Evolutionary conservation across 1,140 invertebrate genomes (phyloP), one percentile per base, ranked within the genome.

Genomic region (Holcopasites calliopsidis): DNA sequence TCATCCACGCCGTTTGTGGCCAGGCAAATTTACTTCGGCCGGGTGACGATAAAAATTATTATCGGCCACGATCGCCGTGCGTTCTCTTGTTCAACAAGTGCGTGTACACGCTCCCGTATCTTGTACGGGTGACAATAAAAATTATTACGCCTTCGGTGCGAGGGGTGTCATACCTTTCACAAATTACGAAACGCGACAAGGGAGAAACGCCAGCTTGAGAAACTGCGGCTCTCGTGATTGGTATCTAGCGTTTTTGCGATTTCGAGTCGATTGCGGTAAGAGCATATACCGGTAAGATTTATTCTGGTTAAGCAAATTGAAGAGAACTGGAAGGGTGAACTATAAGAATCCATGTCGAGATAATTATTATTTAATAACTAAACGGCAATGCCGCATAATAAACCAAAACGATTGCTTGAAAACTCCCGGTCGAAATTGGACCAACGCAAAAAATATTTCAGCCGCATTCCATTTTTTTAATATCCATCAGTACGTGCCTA

Each of bases 31-130:
- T 42, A 62, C 55, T 64, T 47, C 16, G 50, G 33, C 7, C 58
- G 62, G 5, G 47, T 60, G 66, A 64, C 55, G 57, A 72, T 65
- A 72, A 77, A 72, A 77, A 76, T 71, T 57, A 74, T 80, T 71
- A 80, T 80, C 79, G 57, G 57, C 13, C 16, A 31, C 42, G 40
- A 77, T 72, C 66, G 38, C 68, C 65, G 55, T 50, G 47, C n/a
- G 49, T 31, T 4, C 42, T 49, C 55, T 21, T 49, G n/a, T 55
- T 26, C 35, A 47, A 5, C 44, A 18, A 72, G n/a, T n/a, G n/a
- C n/a, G 58, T 35, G 47, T 33, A 28, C 57, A 47, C 2, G 28
- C 7, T 7, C 23, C 28, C 38, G 4, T 10, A 18, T n/a, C 5
- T 16, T 33, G 57, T 42, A 16, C 62, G 38, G 47, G 60, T 57